Conservation (phyloP, 2,888 invertebrate species). For the Stenoptilia bipunctidactyla region DNA sequence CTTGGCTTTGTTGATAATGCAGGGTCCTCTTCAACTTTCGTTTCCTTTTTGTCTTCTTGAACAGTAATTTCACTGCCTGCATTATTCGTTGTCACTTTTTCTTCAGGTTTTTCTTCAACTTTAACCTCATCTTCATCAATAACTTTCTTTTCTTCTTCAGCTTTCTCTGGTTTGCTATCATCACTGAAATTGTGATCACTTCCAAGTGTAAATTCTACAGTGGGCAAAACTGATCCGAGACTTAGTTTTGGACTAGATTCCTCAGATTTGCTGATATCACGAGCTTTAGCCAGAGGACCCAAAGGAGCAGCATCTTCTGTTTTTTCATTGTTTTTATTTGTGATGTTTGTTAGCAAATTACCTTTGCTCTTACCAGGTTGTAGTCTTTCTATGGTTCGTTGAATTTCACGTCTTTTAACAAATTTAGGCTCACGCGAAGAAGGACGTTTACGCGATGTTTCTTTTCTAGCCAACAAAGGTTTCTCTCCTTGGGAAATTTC, state of each 20-base stretch:
- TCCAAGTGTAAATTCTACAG: conserved; percentile 76
- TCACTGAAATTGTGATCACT: conserved; percentile 74
- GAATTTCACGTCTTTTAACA: conserved; percentile 76
- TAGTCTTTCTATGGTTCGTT: conserved; percentile 85
- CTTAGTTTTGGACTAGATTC: conserved; percentile 85
- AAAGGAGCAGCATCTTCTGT: conserved; percentile 70
- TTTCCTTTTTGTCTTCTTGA: conserved; percentile 43
- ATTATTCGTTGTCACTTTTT: conserved; percentile 25
- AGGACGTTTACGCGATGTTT: conserved; percentile 55
- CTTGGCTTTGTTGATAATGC: conserved; percentile 45
- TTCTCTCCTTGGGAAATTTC: conserved; percentile 50
- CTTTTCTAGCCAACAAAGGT: conserved; percentile 41
- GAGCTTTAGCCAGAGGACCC: conserved; percentile 67
- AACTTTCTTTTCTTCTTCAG: conserved; percentile 19
- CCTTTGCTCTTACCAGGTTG: conserved; percentile 92
- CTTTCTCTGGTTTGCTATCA: conserved; percentile 17
- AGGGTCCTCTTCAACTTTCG: conserved; percentile 52
- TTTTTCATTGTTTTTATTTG: conserved; percentile 64
- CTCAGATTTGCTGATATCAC: conserved; percentile 73
- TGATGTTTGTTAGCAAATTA: conserved; percentile 80
- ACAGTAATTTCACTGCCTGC: conserved; percentile 16
- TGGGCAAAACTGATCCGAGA: conserved; percentile 85
- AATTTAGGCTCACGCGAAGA: conserved; percentile 52
- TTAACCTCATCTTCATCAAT: conserved; percentile 16
- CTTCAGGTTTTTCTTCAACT: conserved; percentile 25